phyloP scores from a whole-genome alignment of 2,888 invertebrate genomes.

The Leptinotarsa peninsularis region DNA sequence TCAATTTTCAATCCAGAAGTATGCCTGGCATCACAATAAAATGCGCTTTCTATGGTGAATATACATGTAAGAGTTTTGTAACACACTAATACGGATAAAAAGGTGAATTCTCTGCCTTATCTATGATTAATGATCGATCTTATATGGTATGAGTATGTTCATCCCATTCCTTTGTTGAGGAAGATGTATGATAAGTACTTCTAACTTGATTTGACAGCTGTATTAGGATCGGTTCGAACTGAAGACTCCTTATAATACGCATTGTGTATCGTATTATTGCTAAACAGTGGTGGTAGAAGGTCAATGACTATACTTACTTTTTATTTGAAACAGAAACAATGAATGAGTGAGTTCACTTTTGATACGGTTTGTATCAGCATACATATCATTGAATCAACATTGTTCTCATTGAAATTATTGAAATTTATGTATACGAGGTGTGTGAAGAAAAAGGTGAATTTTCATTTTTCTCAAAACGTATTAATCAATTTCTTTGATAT shows the following conservation, averaged over 20 bases:
- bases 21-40: not conserved
- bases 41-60: constrained; percentile 5
- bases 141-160: constrained; percentile 8
- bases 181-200: constrained; percentile 12
- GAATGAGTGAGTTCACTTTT: not conserved
- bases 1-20: constrained; percentile 4
- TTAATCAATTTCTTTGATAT: too few relatives aligned
- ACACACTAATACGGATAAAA: constrained; percentile 1
- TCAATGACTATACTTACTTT: not conserved
- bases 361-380: not conserved
- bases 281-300: not conserved
- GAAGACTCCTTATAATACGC: not conserved
- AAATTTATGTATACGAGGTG: too few relatives aligned
- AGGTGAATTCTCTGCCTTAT: constrained; percentile 7
- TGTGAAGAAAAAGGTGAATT: not conserved
- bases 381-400: not conserved
- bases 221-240: not conserved
- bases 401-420: too few relatives aligned
- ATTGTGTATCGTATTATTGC: not conserved
- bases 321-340: not conserved
- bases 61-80: constrained; percentile 2
- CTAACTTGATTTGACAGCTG: not conserved
- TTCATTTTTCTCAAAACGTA: too few relatives aligned
- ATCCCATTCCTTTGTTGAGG: constrained; percentile 1
- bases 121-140: not conserved